Base-by-base conservation (phyloP, 1,140 invertebrate genomes). In the Drosophila virilis region DNA sequence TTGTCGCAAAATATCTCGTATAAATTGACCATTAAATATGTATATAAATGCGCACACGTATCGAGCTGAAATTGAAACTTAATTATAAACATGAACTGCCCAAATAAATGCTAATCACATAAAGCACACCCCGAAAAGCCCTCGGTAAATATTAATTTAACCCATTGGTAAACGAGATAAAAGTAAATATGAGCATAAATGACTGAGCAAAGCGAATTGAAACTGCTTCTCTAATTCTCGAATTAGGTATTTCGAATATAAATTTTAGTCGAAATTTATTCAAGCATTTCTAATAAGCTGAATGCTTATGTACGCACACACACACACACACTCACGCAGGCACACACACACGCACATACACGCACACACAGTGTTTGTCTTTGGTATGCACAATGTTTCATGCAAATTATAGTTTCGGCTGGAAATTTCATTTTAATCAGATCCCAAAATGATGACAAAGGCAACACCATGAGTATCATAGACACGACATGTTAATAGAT, bases 191-290 rank as follows among this genome's bases (percentile, higher is more conserved):
- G 37, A 42, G 38, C 59, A 42, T 58, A 58, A 78, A 40, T 76
- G 82, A 76, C 40, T 84, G 73, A 84, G 70, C 82, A 81, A 74
- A 68, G 71, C 33, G 60, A 64, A 58, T 52, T 28, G 22, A 28
- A 28, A 28, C 22, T 28, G 22, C 40, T 38, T 22, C 22, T 57
- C 50, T 64, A 78, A 74, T 74, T 69, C 74, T 68, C 76, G 65
- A 71, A 79, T 88, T 74, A 77, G 58, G 62, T 67, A 55, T 65
- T 35, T 52, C 66, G 60, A 82, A 50, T 78, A 76, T 71, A 72
- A 88, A 79, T 79, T 68, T 74, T 82, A 82, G 52, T 46, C 51
- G 46, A 74, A 79, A 80, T 71, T 88, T 79, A 86, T 80, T 88
- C 79, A 61, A 88, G 83, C 77, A 83, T 82, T 55, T 54, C 76